Conservation (phyloP, 1,140 invertebrate genomes). For the Drosophila paulistorum region DNA sequence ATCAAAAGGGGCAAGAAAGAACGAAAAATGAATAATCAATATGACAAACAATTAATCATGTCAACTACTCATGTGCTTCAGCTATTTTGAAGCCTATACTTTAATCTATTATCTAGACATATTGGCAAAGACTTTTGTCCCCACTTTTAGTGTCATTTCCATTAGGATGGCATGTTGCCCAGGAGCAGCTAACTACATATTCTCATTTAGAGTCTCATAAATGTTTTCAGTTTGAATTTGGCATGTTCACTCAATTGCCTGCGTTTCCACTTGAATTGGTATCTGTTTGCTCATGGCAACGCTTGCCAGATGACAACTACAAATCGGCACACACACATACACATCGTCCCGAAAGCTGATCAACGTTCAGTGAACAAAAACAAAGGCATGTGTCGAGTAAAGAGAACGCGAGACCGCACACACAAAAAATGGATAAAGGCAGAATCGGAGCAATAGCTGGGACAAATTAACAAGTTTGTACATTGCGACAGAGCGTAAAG, state of each 20-base stretch:
- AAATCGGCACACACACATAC: constrained; percentile 32
- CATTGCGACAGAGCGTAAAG: constrained; percentile 12
- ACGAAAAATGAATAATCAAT: not conserved
- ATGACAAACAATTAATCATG: not conserved
- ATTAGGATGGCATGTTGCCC: constrained; percentile 1
- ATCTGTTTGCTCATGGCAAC: constrained; percentile 46
- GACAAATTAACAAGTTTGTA: constrained; percentile 54
- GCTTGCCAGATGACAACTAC: constrained; percentile 37
- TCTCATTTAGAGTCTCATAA: constrained; percentile 46
- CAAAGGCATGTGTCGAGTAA: constrained; percentile 34
- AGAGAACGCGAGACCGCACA: constrained; percentile 12
- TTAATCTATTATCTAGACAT: not conserved
- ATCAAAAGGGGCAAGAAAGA: not conserved
- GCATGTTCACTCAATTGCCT: constrained; percentile 60
- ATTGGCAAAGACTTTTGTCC: not conserved
- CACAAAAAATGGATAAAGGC: constrained; percentile 13
- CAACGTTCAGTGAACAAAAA: constrained; percentile 60
- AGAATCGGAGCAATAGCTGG: constrained; percentile 25
- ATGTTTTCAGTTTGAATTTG: constrained; percentile 53
- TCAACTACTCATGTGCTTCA: constrained; percentile 1
- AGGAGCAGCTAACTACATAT: not conserved
- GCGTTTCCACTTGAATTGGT: constrained; percentile 67
- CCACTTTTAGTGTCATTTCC: not conserved
- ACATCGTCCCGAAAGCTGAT: constrained; percentile 41
- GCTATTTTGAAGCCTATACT: not conserved